A percentile compares a stretch with the other conserved stretches of the same genome.
These are phyloP conservation scores for Andrena dorsata DNA, from an alignment of 2,888 invertebrate species.

Conservation along the genomic window DNA sequence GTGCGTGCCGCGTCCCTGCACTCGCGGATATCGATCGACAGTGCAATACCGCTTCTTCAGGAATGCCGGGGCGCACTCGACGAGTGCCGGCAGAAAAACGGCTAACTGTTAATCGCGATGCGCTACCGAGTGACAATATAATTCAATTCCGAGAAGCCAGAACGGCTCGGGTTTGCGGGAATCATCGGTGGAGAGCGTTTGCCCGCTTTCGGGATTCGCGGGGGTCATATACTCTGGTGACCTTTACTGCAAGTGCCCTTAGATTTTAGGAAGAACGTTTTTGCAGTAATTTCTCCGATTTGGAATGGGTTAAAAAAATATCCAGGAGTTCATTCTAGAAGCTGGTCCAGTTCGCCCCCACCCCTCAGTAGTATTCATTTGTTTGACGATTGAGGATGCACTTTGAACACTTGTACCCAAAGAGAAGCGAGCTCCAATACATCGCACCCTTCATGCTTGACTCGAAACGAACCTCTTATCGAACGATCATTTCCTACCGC, in stretches of 20 bases:
- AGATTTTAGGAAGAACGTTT: too few relatives aligned
- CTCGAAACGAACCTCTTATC: not conserved
- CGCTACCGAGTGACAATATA: conserved; percentile 61
- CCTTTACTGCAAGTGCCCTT: too few relatives aligned
- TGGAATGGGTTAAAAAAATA: too few relatives aligned
- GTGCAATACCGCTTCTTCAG: conserved; percentile 62
- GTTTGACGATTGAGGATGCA: too few relatives aligned
- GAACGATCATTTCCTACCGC: not conserved
- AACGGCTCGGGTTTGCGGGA: conserved; percentile 27
- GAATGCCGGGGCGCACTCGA: conserved; percentile 45
- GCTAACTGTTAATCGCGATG: conserved; percentile 63
- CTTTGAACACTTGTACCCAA: not conserved
- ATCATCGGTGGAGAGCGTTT: not conserved
- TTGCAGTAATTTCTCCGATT: too few relatives aligned
- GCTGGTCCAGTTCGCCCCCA: too few relatives aligned
- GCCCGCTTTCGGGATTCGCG: not conserved
- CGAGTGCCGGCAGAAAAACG: conserved; percentile 51
- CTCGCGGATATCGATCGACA: conserved; percentile 60
- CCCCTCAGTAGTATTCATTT: too few relatives aligned
- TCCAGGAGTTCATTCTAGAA: too few relatives aligned
- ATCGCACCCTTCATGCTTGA: too few relatives aligned
- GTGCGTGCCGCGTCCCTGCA: conserved; percentile 14
- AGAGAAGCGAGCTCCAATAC: not conserved
- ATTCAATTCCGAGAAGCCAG: conserved; percentile 56
- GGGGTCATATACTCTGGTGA: not conserved